Base-by-base conservation (phyloP, 2,113 vertebrate species). In the Aphelocoma coerulescens region DNA sequence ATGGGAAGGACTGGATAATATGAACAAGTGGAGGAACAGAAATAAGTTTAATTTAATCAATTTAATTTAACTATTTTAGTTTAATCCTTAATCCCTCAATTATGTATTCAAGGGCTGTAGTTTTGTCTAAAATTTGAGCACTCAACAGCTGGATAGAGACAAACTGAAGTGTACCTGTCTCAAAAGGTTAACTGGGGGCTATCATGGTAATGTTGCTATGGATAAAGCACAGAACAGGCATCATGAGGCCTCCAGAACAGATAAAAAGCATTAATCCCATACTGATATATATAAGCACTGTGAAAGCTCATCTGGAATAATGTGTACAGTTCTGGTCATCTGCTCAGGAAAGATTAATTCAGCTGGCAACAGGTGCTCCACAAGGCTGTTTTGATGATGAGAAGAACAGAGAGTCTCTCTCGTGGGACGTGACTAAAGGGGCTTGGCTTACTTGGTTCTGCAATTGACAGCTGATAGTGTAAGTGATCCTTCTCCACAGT, bases 331-430 rank as follows among this genome's bases (percentile, higher is more conserved):
- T 86, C 84, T 81, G 68, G 57, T 84, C 65, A 75, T 75, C 76
- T 87, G 71, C 77, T 92, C 54, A 88, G 61, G 80, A 71, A 79
- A 95, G 80, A 77, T 65, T 91, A 91, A 85, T 79, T 94, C 89
- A 89, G 62, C 54, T 89, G 69, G 57, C 48, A 95, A 69, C 77
- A 91, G 91, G 94, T 93, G 84, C 80, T 75, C 5, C 61, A 58
- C 30, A 39, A 72, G 46, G 35, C 44, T 88, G 27, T 54, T 84
- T 7, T 52, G 87, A 52, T 0, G 5, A 44, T 8, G 77, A 61
- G 49, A 52, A 68, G 69, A 82, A 81, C 65, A 77, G 17, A 27
- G 69, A 72, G 48, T 48, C 30, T 89, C 69, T 66, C 91, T 58
- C 19, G 11, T 7, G 33, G 66, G 69, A 91, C 0, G 3, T 87